A percentile compares a stretch with the other conserved stretches of the same genome.
Conservation (phyloP, 2,888 invertebrate genomes). For the Amphimallon solstitiale region DNA sequence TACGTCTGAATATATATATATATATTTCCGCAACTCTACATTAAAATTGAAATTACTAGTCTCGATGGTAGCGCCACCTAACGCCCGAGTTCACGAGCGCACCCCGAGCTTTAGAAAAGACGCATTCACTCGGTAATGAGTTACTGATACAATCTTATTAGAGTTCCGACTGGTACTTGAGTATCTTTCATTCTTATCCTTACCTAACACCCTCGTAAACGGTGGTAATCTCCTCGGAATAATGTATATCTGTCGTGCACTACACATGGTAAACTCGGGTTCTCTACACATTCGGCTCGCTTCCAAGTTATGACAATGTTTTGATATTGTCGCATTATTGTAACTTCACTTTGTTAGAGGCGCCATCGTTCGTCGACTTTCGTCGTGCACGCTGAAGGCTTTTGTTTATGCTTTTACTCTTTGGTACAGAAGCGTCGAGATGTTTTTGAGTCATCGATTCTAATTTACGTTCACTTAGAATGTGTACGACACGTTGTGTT, state of each 20-base stretch:
- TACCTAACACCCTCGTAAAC: constrained; percentile 36
- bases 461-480: too few relatives aligned
- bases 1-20: too few relatives aligned
- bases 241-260: constrained; percentile 35
- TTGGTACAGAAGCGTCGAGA: too few relatives aligned
- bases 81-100: constrained; percentile 47
- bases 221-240: constrained; percentile 9
- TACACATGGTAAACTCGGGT: constrained; percentile 48
- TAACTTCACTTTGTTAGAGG: constrained; percentile 1
- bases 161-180: constrained; percentile 41
- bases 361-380: constrained; percentile 14
- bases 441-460: too few relatives aligned
- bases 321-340: not conserved
- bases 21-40: constrained; percentile 44
- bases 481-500: too few relatives aligned
- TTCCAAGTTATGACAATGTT: not conserved
- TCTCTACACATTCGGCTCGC: constrained; percentile 36
- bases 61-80: constrained; percentile 38
- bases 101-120: too few relatives aligned
- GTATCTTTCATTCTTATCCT: constrained; percentile 30
- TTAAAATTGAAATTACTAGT: constrained; percentile 56
- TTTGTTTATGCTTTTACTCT: constrained; percentile 15
- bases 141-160: constrained; percentile 59
- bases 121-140: constrained; percentile 56
- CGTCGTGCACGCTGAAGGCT: not conserved